A percentile compares a stretch with the other conserved stretches of the same genome.
phyloP scores from a whole-genome alignment of 1,140 invertebrate species.

The Hydropsyche tenuis region DNA sequence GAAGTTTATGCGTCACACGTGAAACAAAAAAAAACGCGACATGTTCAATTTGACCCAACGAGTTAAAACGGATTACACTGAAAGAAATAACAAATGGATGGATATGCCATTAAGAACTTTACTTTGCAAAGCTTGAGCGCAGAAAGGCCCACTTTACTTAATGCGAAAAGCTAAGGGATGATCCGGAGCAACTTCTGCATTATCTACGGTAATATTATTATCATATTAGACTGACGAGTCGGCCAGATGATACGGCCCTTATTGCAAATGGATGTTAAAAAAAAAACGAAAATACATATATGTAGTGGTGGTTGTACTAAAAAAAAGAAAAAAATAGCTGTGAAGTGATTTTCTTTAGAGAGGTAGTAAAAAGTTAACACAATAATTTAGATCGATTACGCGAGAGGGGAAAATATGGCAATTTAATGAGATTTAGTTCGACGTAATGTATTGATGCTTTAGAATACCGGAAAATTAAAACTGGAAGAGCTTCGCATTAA shows the following conservation, averaged over 20 bases:
- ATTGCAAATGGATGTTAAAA: neutral
- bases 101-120: neutral
- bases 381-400: neutral
- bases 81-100: neutral
- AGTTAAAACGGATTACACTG: no score
- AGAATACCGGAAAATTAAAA: no score
- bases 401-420: neutral
- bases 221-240: conserved; percentile 19
- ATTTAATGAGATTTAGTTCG: neutral
- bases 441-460: no score
- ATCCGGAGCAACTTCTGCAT: conserved; percentile 34
- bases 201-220: conserved; percentile 27
- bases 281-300: no score
- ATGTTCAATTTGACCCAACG: no score
- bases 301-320: no score
- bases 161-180: conserved; percentile 12
- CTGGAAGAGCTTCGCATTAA: no score
- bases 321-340: no score
- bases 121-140: neutral
- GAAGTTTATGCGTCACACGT: no score
- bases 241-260: conserved; percentile 15
- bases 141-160: conserved; percentile 4
- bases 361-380: no score
- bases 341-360: no score
- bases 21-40: no score